These are phyloP conservation scores for Rotaria macrura DNA, from an alignment of 2,888 invertebrate species.

Conservation along the genomic window DNA sequence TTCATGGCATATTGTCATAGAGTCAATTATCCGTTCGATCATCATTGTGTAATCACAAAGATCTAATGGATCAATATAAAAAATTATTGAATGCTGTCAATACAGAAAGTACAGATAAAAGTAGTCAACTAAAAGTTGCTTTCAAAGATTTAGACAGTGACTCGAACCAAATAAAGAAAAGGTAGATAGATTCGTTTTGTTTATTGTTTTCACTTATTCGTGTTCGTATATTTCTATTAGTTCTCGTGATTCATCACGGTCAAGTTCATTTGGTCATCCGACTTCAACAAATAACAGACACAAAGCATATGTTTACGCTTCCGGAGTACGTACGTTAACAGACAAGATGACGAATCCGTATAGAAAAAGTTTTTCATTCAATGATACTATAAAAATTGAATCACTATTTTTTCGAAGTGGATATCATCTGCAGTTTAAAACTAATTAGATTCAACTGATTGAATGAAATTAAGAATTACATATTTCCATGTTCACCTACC, in stretches of 20 bases:
- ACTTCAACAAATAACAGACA: neutral
- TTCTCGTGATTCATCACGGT: neutral
- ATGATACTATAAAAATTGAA: no score
- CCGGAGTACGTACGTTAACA: neutral
- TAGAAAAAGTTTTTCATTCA: no score
- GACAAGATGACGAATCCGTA: no score
- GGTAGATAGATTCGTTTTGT: neutral
- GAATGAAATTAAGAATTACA: no score
- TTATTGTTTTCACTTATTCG: no score
- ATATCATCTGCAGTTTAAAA: no score
- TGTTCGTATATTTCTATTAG: neutral
- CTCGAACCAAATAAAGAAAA: neutral
- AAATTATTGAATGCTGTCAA: conserved; percentile 30
- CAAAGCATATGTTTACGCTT: neutral
- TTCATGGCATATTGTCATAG: neutral
- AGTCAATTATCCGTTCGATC: neutral
- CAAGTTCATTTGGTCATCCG: neutral
- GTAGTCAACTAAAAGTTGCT: no score
- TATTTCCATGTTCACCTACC: no score
- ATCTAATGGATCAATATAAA: conserved; percentile 28
- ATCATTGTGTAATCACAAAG: conserved; percentile 16
- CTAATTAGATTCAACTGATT: no score
- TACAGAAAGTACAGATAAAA: neutral
- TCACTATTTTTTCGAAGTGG: no score
- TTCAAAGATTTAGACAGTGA: neutral